Evolutionary conservation across 2,888 invertebrate genomes (phyloP).

Genomic region (Megamerina dolium): DNA sequence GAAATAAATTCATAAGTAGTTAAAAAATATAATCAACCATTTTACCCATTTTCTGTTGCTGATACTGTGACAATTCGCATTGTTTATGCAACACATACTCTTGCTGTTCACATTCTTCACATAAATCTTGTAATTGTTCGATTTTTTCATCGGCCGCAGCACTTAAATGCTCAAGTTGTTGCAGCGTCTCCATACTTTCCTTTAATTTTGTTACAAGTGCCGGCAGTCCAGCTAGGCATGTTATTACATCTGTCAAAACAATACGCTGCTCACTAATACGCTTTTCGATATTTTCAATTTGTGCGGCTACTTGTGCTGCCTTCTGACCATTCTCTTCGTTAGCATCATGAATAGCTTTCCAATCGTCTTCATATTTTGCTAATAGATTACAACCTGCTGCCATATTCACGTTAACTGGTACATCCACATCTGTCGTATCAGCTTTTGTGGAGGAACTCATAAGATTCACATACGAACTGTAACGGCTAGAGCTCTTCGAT

Average conservation of each 20-base stretch:
- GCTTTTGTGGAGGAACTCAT: neutral
- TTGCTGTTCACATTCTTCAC: slow-evolving; percentile 60
- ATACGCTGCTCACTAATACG: slow-evolving; percentile 28
- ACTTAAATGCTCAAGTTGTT: slow-evolving; percentile 52
- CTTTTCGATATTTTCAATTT: slow-evolving; percentile 49
- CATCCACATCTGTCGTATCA: slow-evolving; percentile 24
- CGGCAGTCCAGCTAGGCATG: slow-evolving; percentile 37
- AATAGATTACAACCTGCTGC: slow-evolving; percentile 61
- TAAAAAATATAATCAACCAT: neutral
- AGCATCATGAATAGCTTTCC: slow-evolving; percentile 58
- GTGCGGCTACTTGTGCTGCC: slow-evolving; percentile 50
- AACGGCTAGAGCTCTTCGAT: slow-evolving; percentile 17
- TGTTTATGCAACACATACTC: slow-evolving; percentile 59
- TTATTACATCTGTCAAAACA: slow-evolving; percentile 37
- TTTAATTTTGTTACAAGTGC: slow-evolving; percentile 45
- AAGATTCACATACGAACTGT: slow-evolving; percentile 9
- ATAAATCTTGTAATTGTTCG: slow-evolving; percentile 56
- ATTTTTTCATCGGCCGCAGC: slow-evolving; percentile 56
- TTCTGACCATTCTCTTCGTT: slow-evolving; percentile 59
- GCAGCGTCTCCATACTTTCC: slow-evolving; percentile 45
- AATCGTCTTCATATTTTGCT: slow-evolving; percentile 59
- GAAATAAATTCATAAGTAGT: neutral
- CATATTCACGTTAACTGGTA: slow-evolving; percentile 45
- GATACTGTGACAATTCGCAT: slow-evolving; percentile 58
- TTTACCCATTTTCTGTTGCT: slow-evolving; percentile 59